These are phyloP conservation scores for Xiphydria camelus DNA, from an alignment of 2,888 invertebrate genomes.

Conservation along the genomic window DNA sequence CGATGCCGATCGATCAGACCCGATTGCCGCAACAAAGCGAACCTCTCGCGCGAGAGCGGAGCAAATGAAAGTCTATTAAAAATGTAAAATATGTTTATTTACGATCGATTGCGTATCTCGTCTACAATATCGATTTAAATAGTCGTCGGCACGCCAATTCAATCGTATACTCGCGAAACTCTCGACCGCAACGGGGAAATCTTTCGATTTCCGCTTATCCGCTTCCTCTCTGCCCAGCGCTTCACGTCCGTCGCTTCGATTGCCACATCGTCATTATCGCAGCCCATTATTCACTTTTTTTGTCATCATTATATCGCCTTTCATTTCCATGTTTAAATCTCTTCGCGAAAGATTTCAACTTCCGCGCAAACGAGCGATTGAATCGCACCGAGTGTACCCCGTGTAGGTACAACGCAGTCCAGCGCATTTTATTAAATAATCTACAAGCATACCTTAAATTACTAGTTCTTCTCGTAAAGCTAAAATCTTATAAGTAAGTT, in stretches of 20 bases:
- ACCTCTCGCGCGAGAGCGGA: no score
- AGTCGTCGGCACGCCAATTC: slow-evolving; percentile 10
- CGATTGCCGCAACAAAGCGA: no score
- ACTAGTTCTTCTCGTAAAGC: slow-evolving; percentile 23
- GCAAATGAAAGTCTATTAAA: slow-evolving; percentile 41
- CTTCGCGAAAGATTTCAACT: no score
- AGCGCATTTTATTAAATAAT: slow-evolving; percentile 31
- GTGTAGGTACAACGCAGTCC: neutral
- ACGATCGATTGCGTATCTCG: slow-evolving; percentile 42
- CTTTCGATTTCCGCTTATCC: neutral
- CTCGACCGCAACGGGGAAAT: neutral
- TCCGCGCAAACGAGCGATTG: neutral
- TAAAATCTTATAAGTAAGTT: slow-evolving; percentile 12
- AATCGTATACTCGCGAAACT: neutral
- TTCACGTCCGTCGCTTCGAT: no score
- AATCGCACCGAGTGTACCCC: neutral
- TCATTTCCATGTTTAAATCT: no score
- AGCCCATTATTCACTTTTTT: no score
- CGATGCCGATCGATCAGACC: no score
- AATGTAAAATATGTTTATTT: slow-evolving; percentile 55
- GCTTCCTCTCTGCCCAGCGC: no score
- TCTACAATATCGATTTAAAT: slow-evolving; percentile 34
- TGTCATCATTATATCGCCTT: no score
- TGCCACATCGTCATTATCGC: no score
- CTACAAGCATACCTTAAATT: slow-evolving; percentile 33